Percentiles rank a stretch among this genome's conserved stretches.
phyloP scores from a whole-genome alignment of 53 echinoderm and acorn worm species.

The Echinarachnius parma region DNA sequence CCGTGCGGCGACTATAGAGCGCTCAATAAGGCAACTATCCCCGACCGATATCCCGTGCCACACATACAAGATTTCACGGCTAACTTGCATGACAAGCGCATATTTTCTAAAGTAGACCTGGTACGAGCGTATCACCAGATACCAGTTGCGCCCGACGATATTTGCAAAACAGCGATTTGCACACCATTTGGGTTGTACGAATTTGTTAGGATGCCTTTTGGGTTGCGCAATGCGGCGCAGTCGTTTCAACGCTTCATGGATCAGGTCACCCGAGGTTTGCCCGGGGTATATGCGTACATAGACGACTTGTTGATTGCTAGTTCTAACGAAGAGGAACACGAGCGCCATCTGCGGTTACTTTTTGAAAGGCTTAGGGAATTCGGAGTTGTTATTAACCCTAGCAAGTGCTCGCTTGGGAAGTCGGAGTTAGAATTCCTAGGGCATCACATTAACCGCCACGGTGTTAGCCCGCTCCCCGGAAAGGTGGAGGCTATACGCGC shows the following conservation, averaged over 20 bases:
- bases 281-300: constrained; percentile 43
- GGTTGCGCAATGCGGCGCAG: constrained; percentile 52
- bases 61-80: constrained; percentile 43
- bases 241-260: constrained; percentile 51
- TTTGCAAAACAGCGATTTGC: constrained; percentile 36
- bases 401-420: constrained; percentile 24
- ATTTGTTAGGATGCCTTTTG: constrained; percentile 64
- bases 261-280: constrained; percentile 32
- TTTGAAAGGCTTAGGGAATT: constrained; percentile 34
- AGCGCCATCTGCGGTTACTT: constrained; percentile 32
- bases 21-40: constrained; percentile 20
- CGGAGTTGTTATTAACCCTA: constrained; percentile 50
- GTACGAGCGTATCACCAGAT: constrained; percentile 39
- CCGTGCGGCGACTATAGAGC: constrained; percentile 49
- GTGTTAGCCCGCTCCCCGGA: constrained; percentile 27
- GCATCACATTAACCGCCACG: constrained; percentile 29
- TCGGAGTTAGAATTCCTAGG: constrained; percentile 34
- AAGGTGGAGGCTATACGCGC: constrained; percentile 50
- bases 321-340: constrained; percentile 13
- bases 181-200: constrained; percentile 58
- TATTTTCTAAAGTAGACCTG: constrained; percentile 38
- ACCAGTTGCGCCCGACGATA: constrained; percentile 41
- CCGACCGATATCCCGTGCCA: constrained; percentile 31
- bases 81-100: constrained; percentile 3
- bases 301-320: constrained; percentile 47